phyloP scores from a whole-genome alignment of 2,888 invertebrate species.

The Vesta saturnalis region DNA sequence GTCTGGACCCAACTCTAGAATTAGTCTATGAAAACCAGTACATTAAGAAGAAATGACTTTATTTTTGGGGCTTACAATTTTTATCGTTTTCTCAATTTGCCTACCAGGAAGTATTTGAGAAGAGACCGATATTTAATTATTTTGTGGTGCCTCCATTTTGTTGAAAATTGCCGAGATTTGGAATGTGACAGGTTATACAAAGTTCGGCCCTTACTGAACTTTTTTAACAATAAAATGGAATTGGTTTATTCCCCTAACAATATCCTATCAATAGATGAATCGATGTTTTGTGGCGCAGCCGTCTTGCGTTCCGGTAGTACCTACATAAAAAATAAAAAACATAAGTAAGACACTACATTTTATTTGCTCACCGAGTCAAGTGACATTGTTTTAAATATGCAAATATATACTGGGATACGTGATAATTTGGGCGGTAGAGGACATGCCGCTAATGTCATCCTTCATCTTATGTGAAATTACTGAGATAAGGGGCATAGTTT shows the following conservation, averaged over 20 bases:
- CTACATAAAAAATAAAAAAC: no score
- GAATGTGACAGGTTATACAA: no score
- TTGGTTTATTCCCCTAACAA: not conserved
- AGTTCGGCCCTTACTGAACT: no score
- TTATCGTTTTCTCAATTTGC: constrained; percentile 2
- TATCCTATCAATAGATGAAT: not conserved
- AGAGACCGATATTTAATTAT: constrained; percentile 12
- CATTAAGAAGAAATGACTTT: constrained; percentile 1
- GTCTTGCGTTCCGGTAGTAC: no score
- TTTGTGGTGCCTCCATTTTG: constrained; percentile 3
- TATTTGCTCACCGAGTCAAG: not conserved
- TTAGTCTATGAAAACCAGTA: constrained; percentile 8
- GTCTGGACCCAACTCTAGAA: constrained; percentile 8
- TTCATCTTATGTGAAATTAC: not conserved
- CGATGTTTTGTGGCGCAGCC: no score
- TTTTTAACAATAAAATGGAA: no score
- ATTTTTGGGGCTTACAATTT: no score
- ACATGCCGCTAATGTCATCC: no score
- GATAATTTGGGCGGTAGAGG: no score
- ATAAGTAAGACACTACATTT: not conserved
- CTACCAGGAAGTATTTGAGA: not conserved
- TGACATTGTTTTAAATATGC: not conserved
- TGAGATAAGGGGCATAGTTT: not conserved
- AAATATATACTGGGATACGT: not conserved
- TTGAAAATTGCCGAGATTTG: not conserved